Conservation (phyloP, 2,113 vertebrate genomes). For the Dicentrarchus labrax region DNA sequence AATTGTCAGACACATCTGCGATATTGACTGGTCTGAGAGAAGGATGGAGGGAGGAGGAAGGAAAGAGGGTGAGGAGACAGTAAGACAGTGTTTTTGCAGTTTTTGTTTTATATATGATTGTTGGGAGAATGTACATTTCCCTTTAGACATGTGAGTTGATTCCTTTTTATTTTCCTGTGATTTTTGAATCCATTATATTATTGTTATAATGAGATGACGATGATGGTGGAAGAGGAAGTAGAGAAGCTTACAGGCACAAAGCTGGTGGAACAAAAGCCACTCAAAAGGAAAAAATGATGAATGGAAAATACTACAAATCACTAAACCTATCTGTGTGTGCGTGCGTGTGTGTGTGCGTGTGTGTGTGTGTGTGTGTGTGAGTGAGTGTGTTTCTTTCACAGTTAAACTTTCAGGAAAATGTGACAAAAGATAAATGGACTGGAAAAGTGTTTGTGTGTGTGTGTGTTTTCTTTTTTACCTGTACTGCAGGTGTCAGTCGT, state of each 20-base stretch:
- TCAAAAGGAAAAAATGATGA: background rate
- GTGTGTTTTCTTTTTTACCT: slow-evolving; percentile 34
- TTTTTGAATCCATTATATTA: no score
- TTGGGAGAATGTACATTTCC: background rate
- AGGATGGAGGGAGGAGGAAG: slow-evolving; percentile 30
- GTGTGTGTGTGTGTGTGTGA: background rate
- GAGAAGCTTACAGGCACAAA: background rate
- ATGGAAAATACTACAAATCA: background rate
- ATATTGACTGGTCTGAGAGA: slow-evolving; percentile 65
- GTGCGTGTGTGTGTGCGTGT: background rate
- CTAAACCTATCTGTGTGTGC: background rate
- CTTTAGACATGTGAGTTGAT: background rate
- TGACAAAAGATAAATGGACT: slow-evolving; percentile 56
- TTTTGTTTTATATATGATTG: background rate
- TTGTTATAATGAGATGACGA: background rate
- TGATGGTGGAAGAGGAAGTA: background rate
- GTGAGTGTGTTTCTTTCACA: background rate
- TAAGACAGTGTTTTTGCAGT: background rate
- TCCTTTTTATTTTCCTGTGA: no score
- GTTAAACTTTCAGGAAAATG: slow-evolving; percentile 31
- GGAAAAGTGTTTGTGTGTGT: slow-evolving; percentile 19
- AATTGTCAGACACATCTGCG: slow-evolving; percentile 61
- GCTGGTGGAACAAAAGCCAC: background rate
- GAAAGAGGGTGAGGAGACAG: slow-evolving; percentile 6
- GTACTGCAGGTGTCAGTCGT: slow-evolving; percentile 35